Evolutionary conservation across 2,113 vertebrate species (phyloP).

Genomic region (Odocoileus virginianus): DNA sequence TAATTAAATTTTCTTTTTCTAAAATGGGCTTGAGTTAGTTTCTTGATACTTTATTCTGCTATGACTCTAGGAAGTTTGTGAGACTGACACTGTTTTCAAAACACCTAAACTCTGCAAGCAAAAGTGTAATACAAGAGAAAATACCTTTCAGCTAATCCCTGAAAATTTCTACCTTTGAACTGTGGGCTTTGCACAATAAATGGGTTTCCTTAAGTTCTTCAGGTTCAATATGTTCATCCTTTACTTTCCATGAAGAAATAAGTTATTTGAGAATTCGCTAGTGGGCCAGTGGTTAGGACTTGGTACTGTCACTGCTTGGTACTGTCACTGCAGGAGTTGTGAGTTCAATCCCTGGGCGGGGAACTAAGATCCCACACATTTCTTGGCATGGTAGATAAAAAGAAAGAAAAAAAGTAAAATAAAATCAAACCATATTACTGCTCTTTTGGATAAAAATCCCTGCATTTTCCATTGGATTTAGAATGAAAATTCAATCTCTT

Average conservation of each 20-base stretch:
- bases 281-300: background rate
- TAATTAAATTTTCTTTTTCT: background rate
- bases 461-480: background rate
- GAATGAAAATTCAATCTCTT: background rate
- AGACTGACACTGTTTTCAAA: background rate
- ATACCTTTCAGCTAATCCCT: background rate
- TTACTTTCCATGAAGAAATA: background rate
- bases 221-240: background rate
- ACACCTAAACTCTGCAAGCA: background rate
- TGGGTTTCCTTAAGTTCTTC: background rate
- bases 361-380: background rate
- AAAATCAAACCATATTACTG: background rate
- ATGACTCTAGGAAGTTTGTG: background rate
- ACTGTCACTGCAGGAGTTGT: accelerated
- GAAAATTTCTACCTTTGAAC: background rate
- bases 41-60: background rate
- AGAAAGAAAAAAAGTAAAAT: background rate
- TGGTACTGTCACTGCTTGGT: background rate
- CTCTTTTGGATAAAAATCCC: background rate
- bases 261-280: background rate
- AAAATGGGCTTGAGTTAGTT: background rate
- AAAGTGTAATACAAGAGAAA: background rate
- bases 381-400: background rate
- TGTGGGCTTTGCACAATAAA: background rate
- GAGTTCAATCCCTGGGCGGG: background rate